Evolutionary conservation across 2,113 vertebrate species (phyloP), one percentile per base, ranked within the genome.

Genomic region (Numida meleagris): DNA sequence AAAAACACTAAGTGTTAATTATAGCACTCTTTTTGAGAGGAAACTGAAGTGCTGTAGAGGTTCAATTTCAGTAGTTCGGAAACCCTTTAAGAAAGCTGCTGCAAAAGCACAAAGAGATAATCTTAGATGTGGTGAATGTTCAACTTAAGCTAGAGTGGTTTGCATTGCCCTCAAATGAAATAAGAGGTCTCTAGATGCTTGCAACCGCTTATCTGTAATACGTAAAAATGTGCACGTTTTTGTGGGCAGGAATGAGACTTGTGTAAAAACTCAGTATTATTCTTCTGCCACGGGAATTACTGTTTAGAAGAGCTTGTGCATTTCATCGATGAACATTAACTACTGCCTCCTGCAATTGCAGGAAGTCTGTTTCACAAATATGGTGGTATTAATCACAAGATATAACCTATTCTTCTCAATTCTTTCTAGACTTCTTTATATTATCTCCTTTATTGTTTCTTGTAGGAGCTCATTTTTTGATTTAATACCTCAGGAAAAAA

Each of bases 401-500:
- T 55, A 8, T 2, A 81, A 42, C 5, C 7, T 63, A 23, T 38
- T 79, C 7, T 66, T 82, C 43, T 68, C 76, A 7, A n/a, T 87
- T 90, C 29, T 70, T 77, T 87, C 34, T 75, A n/a, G 63, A 18
- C 38, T 83, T 17, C 18, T 72, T 87, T 90, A 24, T 57, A 61
- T 90, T 43, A 67, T 76, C 14, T 57, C n/a, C 71, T 95, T 90
- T 79, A 70, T 51, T 86, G 46, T 90, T 92, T 89, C 66, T 55
- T 86, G 34, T 45, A 68, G 74, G 38, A 91, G 36, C n/a, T 82
- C 15, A 72, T 82, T 81, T 90, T 78, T 86, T 93, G 0, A 48
- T 92, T 90, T 92, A 88, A 78, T 82, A 70, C 66, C 8, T 81
- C 70, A 46, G 40, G 58, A 86, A 92, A 92, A 92, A 92, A 29